These are phyloP conservation scores for Smittia aterrima DNA, from an alignment of 2,888 invertebrate species.

Conservation along the genomic window DNA sequence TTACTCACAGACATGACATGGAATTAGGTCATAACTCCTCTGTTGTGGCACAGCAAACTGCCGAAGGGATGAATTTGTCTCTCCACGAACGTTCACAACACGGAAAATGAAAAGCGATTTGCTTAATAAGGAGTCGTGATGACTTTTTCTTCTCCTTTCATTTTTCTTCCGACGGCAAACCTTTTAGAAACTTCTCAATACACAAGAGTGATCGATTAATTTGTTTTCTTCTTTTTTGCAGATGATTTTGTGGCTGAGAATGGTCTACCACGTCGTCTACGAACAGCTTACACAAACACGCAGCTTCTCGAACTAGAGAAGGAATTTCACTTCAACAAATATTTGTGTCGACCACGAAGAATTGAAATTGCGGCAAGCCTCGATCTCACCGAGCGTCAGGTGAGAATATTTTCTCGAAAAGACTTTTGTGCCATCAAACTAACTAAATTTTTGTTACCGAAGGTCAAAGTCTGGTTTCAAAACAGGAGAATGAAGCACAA, in stretches of 20 bases:
- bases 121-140: conserved; percentile 10
- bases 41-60: neutral
- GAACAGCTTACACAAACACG: conserved; percentile 95
- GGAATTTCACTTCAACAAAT: conserved; percentile 96
- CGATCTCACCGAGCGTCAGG: conserved; percentile 95
- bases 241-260: conserved; percentile 73
- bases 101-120: conserved; percentile 2
- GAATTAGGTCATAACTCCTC: conserved; percentile 36
- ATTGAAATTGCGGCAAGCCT: conserved; percentile 96
- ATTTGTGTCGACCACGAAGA: conserved; percentile 88
- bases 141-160: neutral
- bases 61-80: conserved; percentile 29
- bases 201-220: conserved; percentile 6
- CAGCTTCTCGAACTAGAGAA: conserved; percentile 93
- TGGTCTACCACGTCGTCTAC: conserved; percentile 82
- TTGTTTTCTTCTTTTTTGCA: conserved; percentile 47
- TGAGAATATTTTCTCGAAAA: conserved; percentile 55
- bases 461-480: conserved; percentile 99
- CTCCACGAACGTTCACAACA: neutral
- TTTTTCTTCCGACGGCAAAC: conserved; percentile 14
- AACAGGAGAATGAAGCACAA: conserved; percentile 92
- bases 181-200: neutral
- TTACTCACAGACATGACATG: conserved; percentile 41
- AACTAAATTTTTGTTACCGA: conserved; percentile 47
- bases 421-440: neutral